Percentiles rank a stretch among this genome's conserved stretches.
Conservation (phyloP, 2,888 invertebrate species). For the Phyllotreta cruciferae region DNA sequence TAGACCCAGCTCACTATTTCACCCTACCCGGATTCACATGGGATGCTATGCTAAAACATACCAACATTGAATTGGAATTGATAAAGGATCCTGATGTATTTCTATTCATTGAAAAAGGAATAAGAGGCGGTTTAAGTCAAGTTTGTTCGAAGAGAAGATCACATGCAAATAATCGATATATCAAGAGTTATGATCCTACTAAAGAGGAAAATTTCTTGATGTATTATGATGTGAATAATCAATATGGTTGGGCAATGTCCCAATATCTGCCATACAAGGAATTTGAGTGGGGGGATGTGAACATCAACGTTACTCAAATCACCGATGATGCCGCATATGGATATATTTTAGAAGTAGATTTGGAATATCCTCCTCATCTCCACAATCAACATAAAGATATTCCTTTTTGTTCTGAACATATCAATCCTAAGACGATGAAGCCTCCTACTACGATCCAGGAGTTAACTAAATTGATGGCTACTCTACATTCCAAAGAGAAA, state of each 20-base stretch:
- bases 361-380: constrained; percentile 52
- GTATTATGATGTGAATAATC: constrained; percentile 39
- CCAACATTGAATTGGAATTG: constrained; percentile 48
- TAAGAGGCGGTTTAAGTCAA: constrained; percentile 18
- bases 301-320: constrained; percentile 26
- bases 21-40: constrained; percentile 51
- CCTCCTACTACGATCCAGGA: constrained; percentile 19
- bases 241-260: constrained; percentile 43
- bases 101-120: constrained; percentile 26
- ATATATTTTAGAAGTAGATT: constrained; percentile 57
- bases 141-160: constrained; percentile 23
- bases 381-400: too few relatives aligned
- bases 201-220: constrained; percentile 43
- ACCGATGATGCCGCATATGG: constrained; percentile 32
- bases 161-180: constrained; percentile 49
- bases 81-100: constrained; percentile 52
- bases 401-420: constrained; percentile 8
- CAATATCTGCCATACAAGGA: constrained; percentile 44
- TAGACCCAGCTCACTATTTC: constrained; percentile 42
- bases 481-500: constrained; percentile 45
- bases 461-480: constrained; percentile 40
- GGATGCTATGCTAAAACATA: constrained; percentile 51
- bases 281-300: constrained; percentile 24
- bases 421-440: constrained; percentile 17
- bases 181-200: constrained; percentile 45